These are phyloP conservation scores for Calephelis nemesis DNA, from an alignment of 1,140 invertebrate species.

Conservation along the genomic window DNA sequence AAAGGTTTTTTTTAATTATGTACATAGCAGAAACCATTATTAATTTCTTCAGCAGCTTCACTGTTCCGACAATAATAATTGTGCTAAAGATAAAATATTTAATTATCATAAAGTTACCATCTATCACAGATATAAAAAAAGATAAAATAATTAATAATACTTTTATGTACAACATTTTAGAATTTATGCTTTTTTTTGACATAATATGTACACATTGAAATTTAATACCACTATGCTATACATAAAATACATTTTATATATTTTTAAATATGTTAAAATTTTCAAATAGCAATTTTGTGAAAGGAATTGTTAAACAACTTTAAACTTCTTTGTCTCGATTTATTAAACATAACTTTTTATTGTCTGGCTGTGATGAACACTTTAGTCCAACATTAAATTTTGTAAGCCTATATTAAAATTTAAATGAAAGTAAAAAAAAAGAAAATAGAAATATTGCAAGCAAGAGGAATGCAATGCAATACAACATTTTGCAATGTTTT, in stretches of 20 bases:
- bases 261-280: not conserved
- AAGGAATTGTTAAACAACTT: conserved; percentile 10
- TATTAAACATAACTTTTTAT: conserved; percentile 46
- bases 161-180: conserved; percentile 67
- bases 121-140: conserved; percentile 12
- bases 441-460: not conserved
- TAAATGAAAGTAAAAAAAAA: conserved; percentile 12
- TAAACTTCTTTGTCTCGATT: conserved; percentile 21
- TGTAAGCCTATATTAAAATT: conserved; percentile 21
- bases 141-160: conserved; percentile 18
- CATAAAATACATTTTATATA: conserved; percentile 14
- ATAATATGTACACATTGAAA: conserved; percentile 44
- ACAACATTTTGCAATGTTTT: not conserved
- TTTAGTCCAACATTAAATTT: conserved; percentile 28
- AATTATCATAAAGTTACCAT: not conserved
- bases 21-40: too few species aligned
- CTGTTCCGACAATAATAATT: not conserved
- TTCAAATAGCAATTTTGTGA: conserved; percentile 5
- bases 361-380: conserved; percentile 54
- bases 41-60: too few species aligned
- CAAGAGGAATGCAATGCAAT: conserved; percentile 7
- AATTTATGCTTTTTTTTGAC: conserved; percentile 64
- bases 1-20: too few species aligned
- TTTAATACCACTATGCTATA: conserved; percentile 24
- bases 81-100: not conserved